A percentile compares a stretch with the other conserved stretches of the same genome.
phyloP scores from a whole-genome alignment of 2,888 invertebrate species.

The Stenotaenia linearis region DNA sequence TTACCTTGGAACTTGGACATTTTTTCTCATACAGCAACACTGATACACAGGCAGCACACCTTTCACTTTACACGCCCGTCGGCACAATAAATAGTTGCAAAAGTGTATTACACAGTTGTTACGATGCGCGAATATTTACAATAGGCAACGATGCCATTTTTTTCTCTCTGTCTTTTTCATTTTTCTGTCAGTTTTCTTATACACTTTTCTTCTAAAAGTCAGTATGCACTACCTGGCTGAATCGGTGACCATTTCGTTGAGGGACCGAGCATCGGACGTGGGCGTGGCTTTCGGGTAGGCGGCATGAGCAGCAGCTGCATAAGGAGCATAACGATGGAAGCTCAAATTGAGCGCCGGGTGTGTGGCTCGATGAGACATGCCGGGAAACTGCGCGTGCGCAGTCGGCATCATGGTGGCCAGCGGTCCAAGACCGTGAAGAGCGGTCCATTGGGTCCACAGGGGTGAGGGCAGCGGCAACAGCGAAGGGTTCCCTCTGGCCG shows the following conservation, averaged over 20 bases:
- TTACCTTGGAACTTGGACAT: constrained; percentile 24
- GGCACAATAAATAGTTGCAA: constrained; percentile 26
- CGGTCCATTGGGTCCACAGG: constrained; percentile 67
- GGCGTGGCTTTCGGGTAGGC: constrained; percentile 31
- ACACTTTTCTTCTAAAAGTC: not conserved
- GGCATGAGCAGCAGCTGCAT: constrained; percentile 27
- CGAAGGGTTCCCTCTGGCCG: constrained; percentile 35
- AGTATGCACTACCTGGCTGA: constrained; percentile 31
- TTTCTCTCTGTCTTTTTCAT: not conserved
- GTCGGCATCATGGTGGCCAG: constrained; percentile 34
- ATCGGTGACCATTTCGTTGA: constrained; percentile 33
- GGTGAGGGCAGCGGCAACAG: constrained; percentile 40
- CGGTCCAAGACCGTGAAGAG: constrained; percentile 47
- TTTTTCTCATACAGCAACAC: constrained; percentile 19
- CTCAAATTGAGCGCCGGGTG: constrained; percentile 33
- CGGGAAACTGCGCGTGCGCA: constrained; percentile 32
- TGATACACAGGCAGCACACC: constrained; percentile 16
- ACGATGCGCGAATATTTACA: constrained; percentile 19
- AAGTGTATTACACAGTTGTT: constrained; percentile 7
- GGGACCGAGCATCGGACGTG: not conserved
- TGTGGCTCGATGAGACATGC: constrained; percentile 27
- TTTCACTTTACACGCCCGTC: constrained; percentile 3
- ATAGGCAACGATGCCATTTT: not conserved
- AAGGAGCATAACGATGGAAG: constrained; percentile 36
- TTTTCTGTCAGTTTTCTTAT: not conserved